Evolutionary conservation across 2,888 invertebrate species (phyloP), one percentile per base, ranked within the genome.

Genomic region (Achlya flavicornis): DNA sequence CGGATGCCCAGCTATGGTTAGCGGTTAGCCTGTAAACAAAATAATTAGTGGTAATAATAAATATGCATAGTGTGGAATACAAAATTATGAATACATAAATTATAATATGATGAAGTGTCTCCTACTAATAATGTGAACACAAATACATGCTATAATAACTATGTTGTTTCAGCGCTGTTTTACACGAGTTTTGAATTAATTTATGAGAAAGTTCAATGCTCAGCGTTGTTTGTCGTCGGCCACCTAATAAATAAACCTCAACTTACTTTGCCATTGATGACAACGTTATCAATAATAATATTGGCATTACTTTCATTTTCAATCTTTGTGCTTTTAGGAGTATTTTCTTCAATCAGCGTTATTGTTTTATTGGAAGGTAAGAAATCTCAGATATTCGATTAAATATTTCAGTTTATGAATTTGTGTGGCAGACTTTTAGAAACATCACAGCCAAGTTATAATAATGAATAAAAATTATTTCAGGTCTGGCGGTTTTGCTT

Each of bases 281-380:
- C 77, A 53, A 60, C 68, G 61, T 32, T 79, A 19, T 26, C 71
- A 14, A 53, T 77, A 41, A 57, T 76, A n/a, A 11, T 83, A 7
- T 43, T 79, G 4, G 64, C 70, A n/a, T 41, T 70, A 57, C 46
- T 84, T 57, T 73, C 81, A 33, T 61, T 74, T 48, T 76, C 82
- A 14, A 60, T 81, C n/a, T 19, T 79, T 32, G 57, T 77, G 63
- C 16, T 83, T 35, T 12, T 71, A 58, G 79, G 72, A 64, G 81
- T 85, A 6, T 59, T 79, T 7, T 70, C 80, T 66, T 58, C 82
- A 16, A 62, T 79, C 43, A 4, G 75, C 11, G 63, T 76, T 3
- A 79, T 90, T 48, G 65, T 88, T 5, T 65, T 89, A 33, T 61
- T 87, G 58, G 86, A 88, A 89, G 88, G 90, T 89, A 77, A 76